Evolutionary conservation across 2,888 invertebrate genomes (phyloP), one percentile per base, ranked within the genome.

Genomic region (Lepidochrysops patricia): DNA sequence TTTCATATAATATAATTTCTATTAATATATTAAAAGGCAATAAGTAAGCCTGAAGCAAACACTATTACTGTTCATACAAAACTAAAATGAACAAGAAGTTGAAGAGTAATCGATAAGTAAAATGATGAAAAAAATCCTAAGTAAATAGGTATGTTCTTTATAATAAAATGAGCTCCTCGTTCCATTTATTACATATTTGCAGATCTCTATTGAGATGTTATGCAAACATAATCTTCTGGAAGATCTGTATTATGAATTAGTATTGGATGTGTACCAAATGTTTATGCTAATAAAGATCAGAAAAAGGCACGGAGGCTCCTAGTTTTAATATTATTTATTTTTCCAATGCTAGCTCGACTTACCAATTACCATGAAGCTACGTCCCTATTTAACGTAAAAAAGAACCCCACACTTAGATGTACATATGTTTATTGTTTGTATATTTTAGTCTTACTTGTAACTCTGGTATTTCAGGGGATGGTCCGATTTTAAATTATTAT

Each of bases 171-270:
- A 12, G 29, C 32, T 29, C 12, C 19, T 19, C 23, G 15, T 12
- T 54, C 54, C 32, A 54, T 29, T 12, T 54, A 54, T 32, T 32
- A 19, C 54, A 32, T 54, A 54, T 54, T 54, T 54, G 32, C 19
- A 54, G 15, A 29, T 52, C 27, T 7, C 19, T 32, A 54, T 54
- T 15, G 29, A 32, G 9, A 54, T 32, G 54, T 54, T 54, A 54
- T 19, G 19, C 32, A 32, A 54, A 32, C 12, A 54, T 54, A 32
- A 15, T 54, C 19, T 54, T 4, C 19, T 54, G 12, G 12, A 7
- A 13, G 15, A 3, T 23, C 15, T 5, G 19, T 7, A 43, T 32
- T 54, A 32, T 32, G 29, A 29, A 43, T 43, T 23, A 29, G 29
- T 15, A 54, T 32, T 54, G 54, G 54, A 54, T 19, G 19, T 15